These are phyloP conservation scores for Pectinophora gossypiella DNA, from an alignment of 1,140 invertebrate species.

Conservation along the genomic window DNA sequence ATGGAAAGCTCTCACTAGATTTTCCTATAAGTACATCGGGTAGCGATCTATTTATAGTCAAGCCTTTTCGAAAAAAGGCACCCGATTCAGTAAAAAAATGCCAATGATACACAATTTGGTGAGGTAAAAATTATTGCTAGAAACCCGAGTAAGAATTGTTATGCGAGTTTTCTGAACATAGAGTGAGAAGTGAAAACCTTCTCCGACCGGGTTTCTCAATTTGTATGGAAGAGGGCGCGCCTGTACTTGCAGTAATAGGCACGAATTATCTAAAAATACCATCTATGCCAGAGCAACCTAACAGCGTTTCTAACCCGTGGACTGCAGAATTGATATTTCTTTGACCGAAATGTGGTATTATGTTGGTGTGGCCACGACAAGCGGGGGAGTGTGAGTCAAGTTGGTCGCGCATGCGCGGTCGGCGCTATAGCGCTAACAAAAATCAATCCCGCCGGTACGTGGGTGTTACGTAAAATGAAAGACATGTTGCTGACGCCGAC, in stretches of 20 bases:
- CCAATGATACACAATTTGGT: background rate
- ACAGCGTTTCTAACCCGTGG: background rate
- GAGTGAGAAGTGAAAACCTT: slow-evolving; percentile 58
- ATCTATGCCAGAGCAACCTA: slow-evolving; percentile 3
- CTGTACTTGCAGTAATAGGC: slow-evolving; percentile 53
- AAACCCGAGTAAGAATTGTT: slow-evolving; percentile 1
- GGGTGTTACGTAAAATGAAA: slow-evolving; percentile 66
- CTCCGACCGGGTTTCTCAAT: slow-evolving; percentile 52
- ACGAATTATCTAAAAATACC: slow-evolving; percentile 71
- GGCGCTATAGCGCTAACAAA: slow-evolving; percentile 44
- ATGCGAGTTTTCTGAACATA: slow-evolving; percentile 46
- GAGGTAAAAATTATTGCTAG: background rate
- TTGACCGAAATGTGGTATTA: slow-evolving; percentile 20
- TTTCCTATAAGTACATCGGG: slow-evolving; percentile 46
- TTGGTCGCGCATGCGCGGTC: slow-evolving; percentile 50
- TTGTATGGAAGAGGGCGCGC: slow-evolving; percentile 70
- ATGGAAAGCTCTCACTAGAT: slow-evolving; percentile 55
- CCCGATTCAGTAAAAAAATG: background rate
- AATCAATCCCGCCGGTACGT: slow-evolving; percentile 63
- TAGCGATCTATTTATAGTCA: slow-evolving; percentile 57
- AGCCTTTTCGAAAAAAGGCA: too few relatives aligned
- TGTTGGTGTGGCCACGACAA: slow-evolving; percentile 6
- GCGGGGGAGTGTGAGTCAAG: slow-evolving; percentile 31
- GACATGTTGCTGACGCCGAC: slow-evolving; percentile 26
- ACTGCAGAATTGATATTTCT: background rate